These are phyloP conservation scores for Setipinna tenuifilis DNA, from an alignment of 2,797 vertebrate species.

Conservation along the genomic window DNA sequence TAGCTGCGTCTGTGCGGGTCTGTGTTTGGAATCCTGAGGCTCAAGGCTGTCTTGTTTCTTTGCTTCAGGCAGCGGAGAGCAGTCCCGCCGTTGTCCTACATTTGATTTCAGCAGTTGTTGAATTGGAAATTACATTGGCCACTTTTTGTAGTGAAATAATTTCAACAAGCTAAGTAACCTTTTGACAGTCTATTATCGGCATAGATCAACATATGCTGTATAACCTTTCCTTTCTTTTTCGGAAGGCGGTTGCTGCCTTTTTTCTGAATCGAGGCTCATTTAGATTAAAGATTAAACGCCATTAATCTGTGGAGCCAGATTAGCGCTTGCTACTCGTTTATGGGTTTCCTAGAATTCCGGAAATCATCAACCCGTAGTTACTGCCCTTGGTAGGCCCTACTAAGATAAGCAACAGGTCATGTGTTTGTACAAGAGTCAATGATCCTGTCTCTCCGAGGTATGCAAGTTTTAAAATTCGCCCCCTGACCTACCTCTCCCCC, in stretches of 20 bases:
- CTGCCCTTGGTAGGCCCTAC: not conserved
- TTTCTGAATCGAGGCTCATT: not conserved
- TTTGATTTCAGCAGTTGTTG: not conserved
- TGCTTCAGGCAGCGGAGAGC: not conserved
- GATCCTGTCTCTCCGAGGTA: slow-evolving; percentile 35
- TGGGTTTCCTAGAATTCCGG: slow-evolving; percentile 39
- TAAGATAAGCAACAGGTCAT: not conserved
- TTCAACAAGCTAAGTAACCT: not conserved
- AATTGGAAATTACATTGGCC: not conserved
- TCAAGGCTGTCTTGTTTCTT: not conserved
- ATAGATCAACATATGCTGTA: not conserved
- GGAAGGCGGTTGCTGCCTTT: not conserved
- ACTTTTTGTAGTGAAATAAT: not conserved
- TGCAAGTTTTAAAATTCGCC: slow-evolving; percentile 12
- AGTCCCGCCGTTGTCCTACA: not conserved
- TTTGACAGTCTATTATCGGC: not conserved
- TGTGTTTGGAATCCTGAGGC: not conserved
- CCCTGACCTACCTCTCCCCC: not conserved
- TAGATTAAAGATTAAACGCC: slow-evolving; percentile 33
- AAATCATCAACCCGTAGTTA: slow-evolving; percentile 33
- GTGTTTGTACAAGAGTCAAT: slow-evolving; percentile 42
- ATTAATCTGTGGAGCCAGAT: slow-evolving; percentile 8
- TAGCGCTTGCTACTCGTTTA: slow-evolving; percentile 2
- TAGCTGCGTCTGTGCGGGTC: not conserved
- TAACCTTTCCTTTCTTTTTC: not conserved